Conservation (phyloP, 2,113 vertebrate species). For the Butastur rufipennis region DNA sequence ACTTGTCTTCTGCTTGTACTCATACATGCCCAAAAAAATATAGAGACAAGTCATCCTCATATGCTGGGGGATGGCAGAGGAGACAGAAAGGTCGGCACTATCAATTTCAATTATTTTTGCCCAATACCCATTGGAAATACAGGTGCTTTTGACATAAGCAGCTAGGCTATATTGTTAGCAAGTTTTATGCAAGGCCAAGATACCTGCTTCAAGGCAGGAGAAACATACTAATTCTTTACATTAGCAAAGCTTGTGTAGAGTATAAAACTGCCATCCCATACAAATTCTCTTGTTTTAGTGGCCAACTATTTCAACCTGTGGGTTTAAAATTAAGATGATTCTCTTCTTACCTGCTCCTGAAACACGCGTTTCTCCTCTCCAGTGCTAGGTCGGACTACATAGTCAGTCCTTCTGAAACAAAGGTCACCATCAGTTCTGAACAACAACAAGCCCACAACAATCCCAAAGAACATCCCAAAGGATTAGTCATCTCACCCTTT, state of each 20-base stretch:
- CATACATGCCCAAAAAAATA: background rate
- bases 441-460: background rate
- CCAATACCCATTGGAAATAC: background rate
- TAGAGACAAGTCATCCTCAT: background rate
- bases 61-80: background rate
- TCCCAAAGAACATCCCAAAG: background rate
- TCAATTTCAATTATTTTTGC: background rate
- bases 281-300: background rate
- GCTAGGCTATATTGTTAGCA: background rate
- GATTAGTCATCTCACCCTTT: background rate
- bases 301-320: background rate
- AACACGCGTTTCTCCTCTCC: conserved; percentile 95
- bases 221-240: background rate
- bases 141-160: background rate
- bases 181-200: background rate
- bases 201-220: background rate
- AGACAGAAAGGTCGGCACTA: background rate
- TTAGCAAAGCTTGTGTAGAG: background rate
- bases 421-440: background rate
- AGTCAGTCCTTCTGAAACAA: conserved; percentile 91
- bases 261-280: background rate
- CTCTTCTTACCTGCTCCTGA: conserved; percentile 90
- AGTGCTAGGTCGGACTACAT: conserved; percentile 94
- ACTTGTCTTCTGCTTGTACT: background rate
- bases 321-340: background rate